Evolutionary conservation across 2,888 invertebrate genomes (phyloP), one percentile per base, ranked within the genome.

Genomic region (Calliopum simillimum): DNA sequence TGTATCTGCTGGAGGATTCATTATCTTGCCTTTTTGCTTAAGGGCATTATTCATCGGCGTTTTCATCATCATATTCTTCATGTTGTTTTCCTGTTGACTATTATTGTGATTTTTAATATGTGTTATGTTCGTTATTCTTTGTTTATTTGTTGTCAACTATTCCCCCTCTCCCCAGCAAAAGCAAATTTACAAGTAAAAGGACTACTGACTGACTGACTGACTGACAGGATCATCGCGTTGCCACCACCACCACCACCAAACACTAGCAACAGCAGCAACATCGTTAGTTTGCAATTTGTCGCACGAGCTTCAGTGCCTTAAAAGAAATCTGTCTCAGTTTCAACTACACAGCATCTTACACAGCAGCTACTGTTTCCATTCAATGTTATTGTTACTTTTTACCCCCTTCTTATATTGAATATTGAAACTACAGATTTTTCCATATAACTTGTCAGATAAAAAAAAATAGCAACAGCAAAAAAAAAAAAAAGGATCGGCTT

Each of bases 231-330:
- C 33, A 33, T 33, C 8, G 3, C 33, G 33, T 33, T 33, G 33
- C 13, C 23, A 53, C 25, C 44, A 19, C 21, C 43, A 46, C 14
- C 49, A 13, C 46, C 6, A 16, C 33, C 44, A 43, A 46, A 2
- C 49, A 13, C 46, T 6, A 16, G 13, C 44, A 43, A 12, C 43
- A 19, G 41, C 14, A 25, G 13, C 49, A 46, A n/a, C 43, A 61
- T 71, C 63, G 68, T 71, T 68, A 68, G 71, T 61, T 65, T 25
- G 64, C 73, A 73, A 73, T 73, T 73, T 73, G 73, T 73, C 68
- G 67, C 71, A 67, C 71, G 67, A 63, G 59, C 62, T 68, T 68
- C 53, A 51, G 51, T 51, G 23, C 44, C 12, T 13, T 33, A 51
- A 16, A 19, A 14, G 25, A 58, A n/a, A 4, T 58, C 2, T 5